Evolutionary conservation across 64 coral and sea anemone genomes (phyloP).

Genomic region (Dendrophyllia cribrosa): DNA sequence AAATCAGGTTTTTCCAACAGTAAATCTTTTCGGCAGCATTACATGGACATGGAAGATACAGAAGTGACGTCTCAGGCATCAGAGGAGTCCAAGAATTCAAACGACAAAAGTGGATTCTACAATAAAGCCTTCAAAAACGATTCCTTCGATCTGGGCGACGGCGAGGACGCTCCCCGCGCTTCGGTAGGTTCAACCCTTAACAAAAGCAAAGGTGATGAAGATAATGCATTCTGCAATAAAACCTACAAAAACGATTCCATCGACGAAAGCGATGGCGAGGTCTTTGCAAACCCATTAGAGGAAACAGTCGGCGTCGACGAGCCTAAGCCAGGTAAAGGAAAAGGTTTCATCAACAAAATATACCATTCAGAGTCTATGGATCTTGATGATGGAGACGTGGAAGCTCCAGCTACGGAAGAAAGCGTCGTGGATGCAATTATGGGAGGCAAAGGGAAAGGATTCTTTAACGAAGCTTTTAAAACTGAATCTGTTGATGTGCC

Average conservation of each 20-base stretch:
- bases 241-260: slow-evolving; percentile 1
- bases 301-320: not conserved
- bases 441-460: not conserved
- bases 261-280: not conserved
- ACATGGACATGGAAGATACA: not conserved
- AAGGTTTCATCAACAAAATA: slow-evolving; percentile 17
- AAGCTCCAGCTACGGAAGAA: no score
- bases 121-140: slow-evolving; percentile 3
- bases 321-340: not conserved
- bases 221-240: not conserved
- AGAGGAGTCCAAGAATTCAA: not conserved
- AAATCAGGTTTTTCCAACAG: slow-evolving; percentile 3
- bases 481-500: not conserved
- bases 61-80: not conserved
- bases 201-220: not conserved
- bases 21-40: not conserved
- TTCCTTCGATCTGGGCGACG: not conserved
- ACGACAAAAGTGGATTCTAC: slow-evolving; percentile 9
- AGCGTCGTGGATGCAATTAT: not conserved
- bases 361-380: slow-evolving; percentile 18
- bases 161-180: not conserved
- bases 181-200: not conserved
- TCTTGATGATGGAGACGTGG: not conserved
- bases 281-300: not conserved
- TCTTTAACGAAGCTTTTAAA: not conserved